Evolutionary conservation across 2,888 invertebrate genomes (phyloP), one percentile per base, ranked within the genome.

Genomic region (Anorthoa munda): DNA sequence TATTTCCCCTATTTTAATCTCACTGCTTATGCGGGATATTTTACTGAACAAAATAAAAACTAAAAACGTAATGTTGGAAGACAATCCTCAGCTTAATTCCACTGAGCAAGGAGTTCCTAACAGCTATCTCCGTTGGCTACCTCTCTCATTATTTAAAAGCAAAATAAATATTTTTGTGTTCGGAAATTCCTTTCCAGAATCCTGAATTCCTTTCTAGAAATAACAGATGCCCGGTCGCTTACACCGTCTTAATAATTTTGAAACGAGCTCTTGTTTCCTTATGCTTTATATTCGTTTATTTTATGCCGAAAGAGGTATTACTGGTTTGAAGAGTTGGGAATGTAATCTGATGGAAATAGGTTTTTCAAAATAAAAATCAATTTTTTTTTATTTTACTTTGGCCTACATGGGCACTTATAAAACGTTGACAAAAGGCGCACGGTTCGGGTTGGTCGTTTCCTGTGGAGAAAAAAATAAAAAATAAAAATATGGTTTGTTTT

Each of bases 141-240:
- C 55, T 75, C 72, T 68, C 72, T 81, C 75, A 83, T 83, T 85
- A 85, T 83, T 83, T 71, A 64, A 72, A 55, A 72, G 72, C 56
- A 75, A 77, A 85, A 83, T 81, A 83, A 81, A 83, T 81, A 85
- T 83, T 82, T 79, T 84, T 79, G 72, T 70, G 53, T 83, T 84
- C 63, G 65, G 68, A 66, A 75, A 79, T 83, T 76, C 74, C 66
- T 75, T 81, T 48, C 60, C 51, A 50, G 78, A 69, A 67, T 83
- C 72, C 55, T 68, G 65, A 77, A 83, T 85, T 81, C 75, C 77
- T 81, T 81, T 75, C 73, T 75, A 81, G 75, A 74, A 74, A 83
- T 77, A 84, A 77, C 68, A 69, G 79, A 75, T 68, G 74, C 75
- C 65, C 61, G 82, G 69, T 73, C 78, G 72, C 75, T 81, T 79